These are phyloP conservation scores for Mormyrops boulengeri DNA, from an alignment of 2,797 vertebrate genomes.

Conservation along the genomic window DNA sequence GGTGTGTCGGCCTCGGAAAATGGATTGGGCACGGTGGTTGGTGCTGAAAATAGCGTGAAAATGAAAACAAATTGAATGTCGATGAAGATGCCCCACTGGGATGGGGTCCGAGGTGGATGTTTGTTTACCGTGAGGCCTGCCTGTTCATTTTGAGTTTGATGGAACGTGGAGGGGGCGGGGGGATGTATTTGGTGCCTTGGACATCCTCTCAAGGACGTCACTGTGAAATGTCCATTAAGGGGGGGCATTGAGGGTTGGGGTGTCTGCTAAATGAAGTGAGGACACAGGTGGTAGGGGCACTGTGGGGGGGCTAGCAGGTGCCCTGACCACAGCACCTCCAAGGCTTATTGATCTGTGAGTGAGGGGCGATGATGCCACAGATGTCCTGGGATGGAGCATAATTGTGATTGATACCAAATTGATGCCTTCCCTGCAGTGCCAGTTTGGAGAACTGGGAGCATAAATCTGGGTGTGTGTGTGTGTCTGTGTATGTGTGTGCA, in stretches of 20 bases:
- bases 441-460: background rate
- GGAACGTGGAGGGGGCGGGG: background rate
- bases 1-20: background rate
- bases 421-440: background rate
- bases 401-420: slow-evolving; percentile 21
- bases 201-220: background rate
- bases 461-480: background rate
- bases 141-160: background rate
- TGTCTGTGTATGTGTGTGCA: background rate
- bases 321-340: background rate
- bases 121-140: background rate
- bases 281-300: background rate
- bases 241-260: background rate
- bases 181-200: background rate
- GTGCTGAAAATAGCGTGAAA: background rate
- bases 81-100: background rate
- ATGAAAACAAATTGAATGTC: background rate
- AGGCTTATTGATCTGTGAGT: slow-evolving; percentile 10
- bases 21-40: background rate
- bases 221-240: background rate
- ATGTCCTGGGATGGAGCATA: background rate
- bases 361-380: background rate
- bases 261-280: background rate
- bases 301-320: background rate
- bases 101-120: background rate